Base-by-base conservation (phyloP, 2,113 vertebrate species). In the Chloebia gouldiae region DNA sequence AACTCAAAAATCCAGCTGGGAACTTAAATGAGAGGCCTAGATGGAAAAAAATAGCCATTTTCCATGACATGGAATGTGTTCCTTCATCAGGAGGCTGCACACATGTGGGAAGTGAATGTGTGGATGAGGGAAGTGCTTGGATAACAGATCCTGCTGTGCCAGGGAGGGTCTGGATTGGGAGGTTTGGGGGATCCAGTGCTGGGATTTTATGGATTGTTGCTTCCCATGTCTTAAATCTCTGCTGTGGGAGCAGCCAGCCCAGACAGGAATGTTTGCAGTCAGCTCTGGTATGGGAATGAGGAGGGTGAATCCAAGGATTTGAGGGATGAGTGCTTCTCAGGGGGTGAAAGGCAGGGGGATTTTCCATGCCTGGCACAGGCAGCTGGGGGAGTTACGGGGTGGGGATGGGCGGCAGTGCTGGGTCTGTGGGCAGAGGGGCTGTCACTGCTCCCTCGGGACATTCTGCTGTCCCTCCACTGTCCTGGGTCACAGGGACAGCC, bases 11-110 rank as follows among this genome's bases (percentile, higher is more conserved):
- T 80, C 78, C 93, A 95, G 78, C 87, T 80, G 86, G 15, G 90
- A 97, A 63, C 81, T 95, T 44, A 61, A 87, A 53, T 4, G 2
- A 71, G 87, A 85, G 54, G 86, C 88, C 90, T 86, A 94, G 83
- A 92, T 91, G 93, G 94, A 90, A 96, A 86, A 86, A 94, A 91
- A 93, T 73, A 81, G 54, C 71, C 63, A 45, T 90, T 88, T 85
- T 85, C 91, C 81, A 31, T 65, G 78, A 87, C 77, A 61, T 57
- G 71, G 84, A 87, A 44, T n/a, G 30, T 49, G 83, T 24, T 89
- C 45, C 83, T 84, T 56, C 77, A 12, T 27, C 51, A 64, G 66
- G 49, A 39, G 86, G 86, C 51, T 44, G 88, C 88, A 64, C 84
- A 79, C 89, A 57, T 24, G 4, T 76, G 91, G 53, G 23, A 35